These are phyloP conservation scores for Cryptoblepharus egeriae DNA, from an alignment of 2,797 vertebrate species.

Conservation along the genomic window DNA sequence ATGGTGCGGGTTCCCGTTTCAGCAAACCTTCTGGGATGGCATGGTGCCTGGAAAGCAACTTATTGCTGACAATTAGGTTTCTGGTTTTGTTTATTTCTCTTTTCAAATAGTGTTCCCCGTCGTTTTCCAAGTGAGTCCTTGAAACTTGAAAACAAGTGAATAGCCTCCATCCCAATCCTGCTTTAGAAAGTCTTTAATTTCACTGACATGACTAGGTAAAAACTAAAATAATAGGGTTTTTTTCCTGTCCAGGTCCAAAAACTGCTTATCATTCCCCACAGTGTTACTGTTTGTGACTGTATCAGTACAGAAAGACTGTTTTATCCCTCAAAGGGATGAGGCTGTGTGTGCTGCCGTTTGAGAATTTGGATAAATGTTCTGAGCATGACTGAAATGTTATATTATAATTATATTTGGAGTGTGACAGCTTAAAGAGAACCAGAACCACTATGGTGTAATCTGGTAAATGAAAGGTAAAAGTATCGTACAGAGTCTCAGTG, in stretches of 20 bases:
- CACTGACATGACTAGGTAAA: slow-evolving; percentile 20
- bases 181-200: background rate
- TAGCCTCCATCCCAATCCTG: background rate
- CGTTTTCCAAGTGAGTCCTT: background rate
- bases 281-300: slow-evolving; percentile 22
- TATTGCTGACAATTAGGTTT: background rate
- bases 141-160: slow-evolving; percentile 29
- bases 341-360: slow-evolving; percentile 35
- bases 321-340: background rate
- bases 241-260: slow-evolving; percentile 15
- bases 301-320: slow-evolving; percentile 19
- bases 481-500: background rate
- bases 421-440: slow-evolving; percentile 1
- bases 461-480: slow-evolving; percentile 22
- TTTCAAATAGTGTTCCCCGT: background rate
- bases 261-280: slow-evolving; percentile 22
- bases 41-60: background rate
- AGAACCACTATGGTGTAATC: slow-evolving; percentile 18
- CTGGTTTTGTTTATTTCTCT: background rate
- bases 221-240: slow-evolving; percentile 9
- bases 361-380: slow-evolving; percentile 43
- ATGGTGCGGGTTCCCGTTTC: background rate
- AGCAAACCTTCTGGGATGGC: background rate
- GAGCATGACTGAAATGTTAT: slow-evolving; percentile 47
- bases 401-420: slow-evolving; percentile 43